Percentiles rank a stretch among this genome's conserved stretches.
Conservation (phyloP, 2,797 vertebrate species). For the Chromobotia macracanthus region DNA sequence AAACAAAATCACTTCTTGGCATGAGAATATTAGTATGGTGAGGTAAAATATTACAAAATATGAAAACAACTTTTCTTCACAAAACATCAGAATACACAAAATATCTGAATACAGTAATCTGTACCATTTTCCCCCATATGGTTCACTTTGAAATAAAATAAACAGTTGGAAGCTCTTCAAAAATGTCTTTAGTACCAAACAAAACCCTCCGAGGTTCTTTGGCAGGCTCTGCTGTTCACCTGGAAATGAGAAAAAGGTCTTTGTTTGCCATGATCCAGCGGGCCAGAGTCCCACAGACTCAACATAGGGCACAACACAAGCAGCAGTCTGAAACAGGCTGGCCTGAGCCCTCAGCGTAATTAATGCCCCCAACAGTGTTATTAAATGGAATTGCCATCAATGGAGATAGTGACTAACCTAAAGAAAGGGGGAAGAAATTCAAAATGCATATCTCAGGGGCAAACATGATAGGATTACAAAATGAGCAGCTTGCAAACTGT, state of each 20-base stretch:
- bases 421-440: constrained; percentile 71
- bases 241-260: constrained; percentile 42
- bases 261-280: constrained; percentile 51
- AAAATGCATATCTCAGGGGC: constrained; percentile 80
- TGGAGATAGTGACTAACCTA: constrained; percentile 70
- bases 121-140: too few species aligned
- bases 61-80: too few species aligned
- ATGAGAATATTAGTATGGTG: too few species aligned
- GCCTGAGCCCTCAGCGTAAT: constrained; percentile 78
- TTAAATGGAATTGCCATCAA: constrained; percentile 82
- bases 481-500: constrained; percentile 93
- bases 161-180: not conserved
- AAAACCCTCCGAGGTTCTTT: not conserved
- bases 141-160: not conserved
- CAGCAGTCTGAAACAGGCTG: constrained; percentile 52
- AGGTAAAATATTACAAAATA: too few species aligned
- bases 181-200: not conserved
- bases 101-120: too few species aligned
- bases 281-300: constrained; percentile 50
- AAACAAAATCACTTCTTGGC: too few species aligned
- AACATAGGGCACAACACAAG: constrained; percentile 59
- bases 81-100: too few species aligned
- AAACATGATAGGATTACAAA: constrained; percentile 91
- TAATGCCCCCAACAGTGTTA: constrained; percentile 82
- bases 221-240: constrained; percentile 1